A percentile compares a stretch with the other conserved stretches of the same genome.
Conservation (phyloP, 2,113 vertebrate genomes). For the Eretmochelys imbricata region DNA sequence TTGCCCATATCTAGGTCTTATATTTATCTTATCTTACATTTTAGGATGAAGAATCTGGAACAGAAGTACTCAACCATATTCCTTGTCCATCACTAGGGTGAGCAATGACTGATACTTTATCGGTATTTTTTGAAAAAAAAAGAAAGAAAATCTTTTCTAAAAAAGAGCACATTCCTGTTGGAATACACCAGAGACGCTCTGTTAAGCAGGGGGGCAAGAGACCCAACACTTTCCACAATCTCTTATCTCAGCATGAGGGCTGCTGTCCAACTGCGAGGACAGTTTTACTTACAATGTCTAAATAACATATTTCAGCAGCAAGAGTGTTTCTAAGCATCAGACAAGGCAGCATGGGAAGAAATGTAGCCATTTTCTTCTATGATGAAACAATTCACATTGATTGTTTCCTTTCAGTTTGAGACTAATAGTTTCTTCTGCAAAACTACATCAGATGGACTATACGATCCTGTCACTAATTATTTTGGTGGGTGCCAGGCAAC, state of each 20-base stretch:
- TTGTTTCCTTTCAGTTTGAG: accelerated
- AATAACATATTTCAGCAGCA: constrained; percentile 47
- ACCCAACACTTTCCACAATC: background rate
- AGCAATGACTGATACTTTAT: background rate
- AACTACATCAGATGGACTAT: accelerated
- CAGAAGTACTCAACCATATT: background rate
- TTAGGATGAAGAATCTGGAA: background rate
- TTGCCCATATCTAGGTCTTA: background rate
- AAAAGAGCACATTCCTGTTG: background rate
- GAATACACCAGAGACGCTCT: background rate
- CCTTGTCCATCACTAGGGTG: background rate
- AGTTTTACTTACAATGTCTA: constrained; percentile 17
- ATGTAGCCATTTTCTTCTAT: background rate
- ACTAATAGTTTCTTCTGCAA: background rate
- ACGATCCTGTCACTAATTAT: accelerated
- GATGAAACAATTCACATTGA: background rate
- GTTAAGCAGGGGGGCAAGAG: background rate
- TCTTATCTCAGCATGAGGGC: constrained; percentile 5
- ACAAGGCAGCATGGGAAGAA: constrained; percentile 3
- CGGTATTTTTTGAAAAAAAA: background rate
- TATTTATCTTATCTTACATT: too few relatives aligned
- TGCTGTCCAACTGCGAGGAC: constrained; percentile 36
- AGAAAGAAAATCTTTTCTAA: background rate
- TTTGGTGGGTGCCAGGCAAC: accelerated
- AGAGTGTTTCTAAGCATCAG: constrained; percentile 19